Evolutionary conservation across 2,113 vertebrate species (phyloP), one percentile per base, ranked within the genome.

Genomic region (Ramphastos sulfuratus): DNA sequence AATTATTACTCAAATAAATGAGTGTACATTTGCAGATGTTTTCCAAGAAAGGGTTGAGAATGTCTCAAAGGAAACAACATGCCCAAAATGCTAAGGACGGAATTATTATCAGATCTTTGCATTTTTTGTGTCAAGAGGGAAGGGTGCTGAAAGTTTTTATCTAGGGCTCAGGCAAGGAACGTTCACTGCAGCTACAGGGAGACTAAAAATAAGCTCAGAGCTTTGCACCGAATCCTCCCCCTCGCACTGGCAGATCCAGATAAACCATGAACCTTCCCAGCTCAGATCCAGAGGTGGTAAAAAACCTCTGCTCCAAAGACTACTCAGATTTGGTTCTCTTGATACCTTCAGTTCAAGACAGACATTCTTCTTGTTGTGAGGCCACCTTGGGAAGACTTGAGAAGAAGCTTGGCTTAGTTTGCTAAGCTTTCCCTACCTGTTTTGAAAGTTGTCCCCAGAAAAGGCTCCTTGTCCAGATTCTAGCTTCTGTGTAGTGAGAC

Each of bases 201-300:
- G 56, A 64, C 83, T 88, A 35, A 90, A 94, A 96, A 93, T 75
- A 58, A 90, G 9, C 65, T n/a, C 70, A 31, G 33, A 58, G 48
- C 10, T 92, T 78, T 64, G 56, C 48, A 48, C 48, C 5, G 10
- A 58, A 50, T 85, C 50, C n/a, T 86, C 61, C 63, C 48, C 42
- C n/a, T 54, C 59, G 23, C 17, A 67, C 74, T 33, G 73, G 4
- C 46, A 89, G 74, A 54, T 58, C 37, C 73, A 92, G 28, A 15
- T n/a, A 25, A 89, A 79, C 88, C 76, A 76, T 61, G 59, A 87
- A 52, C 30, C 39, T 48, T 56, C 81, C 70, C 65, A 88, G 19
- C 18, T 18, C 28, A 50, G 73, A 37, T 18, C 24, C 35, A 61
- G 83, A 54, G 4, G 7, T 31, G 52, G 27, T 30, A 54, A 92